Base-by-base conservation (phyloP, 2,797 vertebrate genomes). In the Semaprochilodus insignis region DNA sequence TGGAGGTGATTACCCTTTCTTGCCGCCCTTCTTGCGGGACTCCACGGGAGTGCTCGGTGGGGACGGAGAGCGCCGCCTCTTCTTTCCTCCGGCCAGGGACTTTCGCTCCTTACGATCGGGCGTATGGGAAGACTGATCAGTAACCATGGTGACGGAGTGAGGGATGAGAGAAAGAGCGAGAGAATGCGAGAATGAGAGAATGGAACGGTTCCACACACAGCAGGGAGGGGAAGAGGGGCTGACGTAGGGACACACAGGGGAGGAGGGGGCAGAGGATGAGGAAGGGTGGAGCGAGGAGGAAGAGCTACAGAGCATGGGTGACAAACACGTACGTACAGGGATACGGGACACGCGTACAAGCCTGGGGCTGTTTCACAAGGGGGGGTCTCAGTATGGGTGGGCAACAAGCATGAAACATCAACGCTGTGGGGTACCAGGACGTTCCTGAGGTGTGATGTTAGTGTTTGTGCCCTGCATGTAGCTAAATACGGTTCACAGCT, bases 21-120 rank as follows among this genome's bases (percentile, higher is more conserved):
- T 99, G 67, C 96, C 97, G 10, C 96, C 94, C 89, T 99, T 99
- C 86, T 98, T 99, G 82, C 98, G 95, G 0, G 97, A 97, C 85
- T 99, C 98, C 0, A 91, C 93, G 0, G 97, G 96, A 21, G 96
- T 96, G 23, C 95, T 96, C 31, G 96, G 96, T 6, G 98, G 98
- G 0, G 98, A 99, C 65, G 98, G 98, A 0, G 98, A 99, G 86
- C 97, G 97, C 54, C 97, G 97, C 85, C 98, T 96, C 91, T 99
- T 99, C 88, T 98, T 96, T 31, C 96, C 92, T 0, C 95, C 94
- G 0, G 96, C 95, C 79, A 96, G 93, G 67, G 97, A 96, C 91
- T 98, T 99, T 91, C 97, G 95, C 91, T 99, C 98, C 93, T 98
- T 98, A 83, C 97, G 96, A 94, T 99, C 98, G 0, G 98, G 97